Evolutionary conservation across 1,140 invertebrate species (phyloP), one percentile per base, ranked within the genome.

Genomic region (Amphibalanus amphitrite): DNA sequence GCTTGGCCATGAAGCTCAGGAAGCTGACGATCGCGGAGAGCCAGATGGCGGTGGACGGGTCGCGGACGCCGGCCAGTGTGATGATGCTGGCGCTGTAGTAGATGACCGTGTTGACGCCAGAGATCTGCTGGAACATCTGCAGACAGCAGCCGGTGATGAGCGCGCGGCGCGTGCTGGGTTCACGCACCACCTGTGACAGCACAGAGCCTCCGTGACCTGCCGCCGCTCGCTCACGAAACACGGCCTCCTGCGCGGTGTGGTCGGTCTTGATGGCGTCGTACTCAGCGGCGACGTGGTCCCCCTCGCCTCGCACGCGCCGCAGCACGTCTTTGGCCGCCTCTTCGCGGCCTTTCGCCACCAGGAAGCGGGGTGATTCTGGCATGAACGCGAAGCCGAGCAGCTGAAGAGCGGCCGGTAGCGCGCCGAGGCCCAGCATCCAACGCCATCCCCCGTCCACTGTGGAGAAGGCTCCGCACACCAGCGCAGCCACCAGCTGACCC

Each of bases 251-350:
- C 26, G n/a, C 28, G 65, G 3, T 17, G n/a, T 28, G 13, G 65
- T 67, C 28, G 17, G n/a, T 17, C 26, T 67, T 67, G 65, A 67
- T 67, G 13, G 47, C 20, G 13, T 59, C 47, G 47, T 13, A 59
- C 47, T 59, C 47, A 20, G 10, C 13, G 13, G 1, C 13, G 47
- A 59, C 47, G 47, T 59, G 47, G 13, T 13, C 47, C 10, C 47
- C 47, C 10, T 59, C 47, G 47, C 47, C 47, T 8, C 47, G 47
- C 6, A 59, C 13, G 69, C 71, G 28, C 28, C 40, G 69, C 71
- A 74, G 33, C 80, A 87, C 86, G 87, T 87, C 67, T 87, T 83
- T 85, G 86, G 75, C 87, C 88, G 74, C 87, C 86, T 65, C 86
- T 3, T 28, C n/a, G 8, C 65, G n/a, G n/a, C 65, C 65, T 3